phyloP scores from a whole-genome alignment of 2,113 vertebrate species.

The Notarius quadriscutis region DNA sequence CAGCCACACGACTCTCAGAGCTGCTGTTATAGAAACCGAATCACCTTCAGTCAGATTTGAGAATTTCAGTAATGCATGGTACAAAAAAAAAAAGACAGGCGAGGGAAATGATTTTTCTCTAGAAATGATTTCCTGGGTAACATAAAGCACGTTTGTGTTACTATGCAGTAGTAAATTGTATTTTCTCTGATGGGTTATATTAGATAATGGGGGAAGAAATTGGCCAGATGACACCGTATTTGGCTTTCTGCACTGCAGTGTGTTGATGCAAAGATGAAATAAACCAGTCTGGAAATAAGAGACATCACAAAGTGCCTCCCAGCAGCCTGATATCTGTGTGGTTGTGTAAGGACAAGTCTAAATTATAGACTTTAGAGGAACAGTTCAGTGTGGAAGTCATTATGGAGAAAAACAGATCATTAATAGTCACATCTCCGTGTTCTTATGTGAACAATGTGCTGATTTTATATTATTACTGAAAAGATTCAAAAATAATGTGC shows the following conservation, averaged over 20 bases:
- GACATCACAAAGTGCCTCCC: background rate
- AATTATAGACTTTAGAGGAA: background rate
- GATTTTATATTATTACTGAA: background rate
- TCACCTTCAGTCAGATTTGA: background rate
- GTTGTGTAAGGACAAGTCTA: background rate
- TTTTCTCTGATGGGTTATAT: slow-evolving; percentile 11
- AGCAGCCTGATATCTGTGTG: background rate
- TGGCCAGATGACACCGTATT: slow-evolving; percentile 1
- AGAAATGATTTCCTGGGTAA: slow-evolving; percentile 2
- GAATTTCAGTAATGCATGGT: too few species aligned
- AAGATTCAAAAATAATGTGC: background rate
- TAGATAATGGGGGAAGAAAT: background rate
- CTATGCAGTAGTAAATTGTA: slow-evolving; percentile 10
- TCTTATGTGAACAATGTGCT: background rate
- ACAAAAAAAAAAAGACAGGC: background rate
- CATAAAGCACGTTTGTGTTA: background rate
- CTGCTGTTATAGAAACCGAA: background rate
- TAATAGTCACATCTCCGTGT: background rate
- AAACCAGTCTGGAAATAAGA: background rate
- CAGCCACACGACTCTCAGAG: background rate
- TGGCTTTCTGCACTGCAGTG: background rate
- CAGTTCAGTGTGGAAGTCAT: background rate
- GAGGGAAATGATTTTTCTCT: background rate
- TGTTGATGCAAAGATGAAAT: background rate
- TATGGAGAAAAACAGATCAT: background rate